phyloP scores from a whole-genome alignment of 2,888 invertebrate species.

The Carterocephalus palaemon region DNA sequence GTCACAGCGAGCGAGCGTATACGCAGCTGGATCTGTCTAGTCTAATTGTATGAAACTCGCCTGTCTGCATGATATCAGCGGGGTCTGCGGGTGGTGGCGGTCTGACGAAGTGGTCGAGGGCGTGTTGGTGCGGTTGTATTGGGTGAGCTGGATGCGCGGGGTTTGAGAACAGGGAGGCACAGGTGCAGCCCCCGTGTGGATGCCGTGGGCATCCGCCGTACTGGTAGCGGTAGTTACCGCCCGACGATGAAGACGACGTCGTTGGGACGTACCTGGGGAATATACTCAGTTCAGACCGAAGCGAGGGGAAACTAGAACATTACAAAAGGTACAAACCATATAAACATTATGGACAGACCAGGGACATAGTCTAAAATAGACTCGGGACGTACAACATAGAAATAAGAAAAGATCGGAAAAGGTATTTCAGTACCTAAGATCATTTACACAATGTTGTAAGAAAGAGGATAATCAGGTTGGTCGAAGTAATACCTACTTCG shows the following conservation, averaged over 20 bases:
- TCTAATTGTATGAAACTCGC: constrained; percentile 38
- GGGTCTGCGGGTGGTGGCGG: constrained; percentile 72
- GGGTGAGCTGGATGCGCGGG: constrained; percentile 73
- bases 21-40: too few species aligned
- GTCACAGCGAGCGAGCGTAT: too few species aligned
- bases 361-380: too few species aligned
- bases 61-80: constrained; percentile 74
- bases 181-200: constrained; percentile 86
- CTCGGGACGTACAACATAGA: too few species aligned
- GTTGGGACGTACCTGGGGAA: constrained; percentile 80
- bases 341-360: too few species aligned
- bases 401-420: too few species aligned
- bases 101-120: constrained; percentile 75
- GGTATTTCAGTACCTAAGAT: too few species aligned
- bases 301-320: too few species aligned
- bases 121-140: constrained; percentile 76
- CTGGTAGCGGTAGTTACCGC: constrained; percentile 71
- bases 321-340: too few species aligned
- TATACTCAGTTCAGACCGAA: not conserved
- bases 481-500: too few species aligned
- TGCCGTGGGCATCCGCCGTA: constrained; percentile 85
- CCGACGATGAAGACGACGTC: constrained; percentile 64
- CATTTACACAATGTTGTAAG: too few species aligned
- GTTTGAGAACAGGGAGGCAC: constrained; percentile 74
- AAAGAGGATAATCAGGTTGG: too few species aligned